Evolutionary conservation across 2,113 vertebrate species (phyloP).

Genomic region (Gavialis gangeticus): DNA sequence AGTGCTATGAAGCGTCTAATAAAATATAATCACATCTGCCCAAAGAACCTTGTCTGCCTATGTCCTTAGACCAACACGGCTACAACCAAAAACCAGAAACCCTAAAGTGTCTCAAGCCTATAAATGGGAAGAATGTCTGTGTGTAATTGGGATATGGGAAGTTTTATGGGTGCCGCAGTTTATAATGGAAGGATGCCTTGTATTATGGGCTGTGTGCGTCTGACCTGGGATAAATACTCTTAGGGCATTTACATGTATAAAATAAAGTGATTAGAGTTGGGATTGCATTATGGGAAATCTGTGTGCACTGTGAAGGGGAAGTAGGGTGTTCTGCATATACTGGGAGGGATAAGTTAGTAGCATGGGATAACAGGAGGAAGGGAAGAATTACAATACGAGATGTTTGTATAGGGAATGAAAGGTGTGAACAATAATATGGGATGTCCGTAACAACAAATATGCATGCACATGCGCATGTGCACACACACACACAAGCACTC

Average conservation of each 20-base stretch:
- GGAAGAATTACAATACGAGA: background rate
- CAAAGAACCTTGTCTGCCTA: too few relatives aligned
- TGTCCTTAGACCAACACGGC: too few relatives aligned
- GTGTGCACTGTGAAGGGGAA: rapidly evolving
- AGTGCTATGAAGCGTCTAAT: background rate
- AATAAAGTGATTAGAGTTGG: background rate
- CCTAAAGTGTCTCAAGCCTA: too few relatives aligned
- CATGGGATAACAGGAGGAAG: rapidly evolving
- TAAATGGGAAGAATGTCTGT: rapidly evolving
- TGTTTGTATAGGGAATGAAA: background rate
- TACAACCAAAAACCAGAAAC: too few relatives aligned
- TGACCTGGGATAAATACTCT: rapidly evolving
- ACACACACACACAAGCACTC: background rate
- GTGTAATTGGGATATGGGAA: rapidly evolving
- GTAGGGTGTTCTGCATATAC: background rate
- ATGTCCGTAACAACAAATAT: background rate
- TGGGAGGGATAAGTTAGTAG: background rate
- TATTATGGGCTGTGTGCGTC: rapidly evolving
- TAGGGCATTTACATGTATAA: rapidly evolving
- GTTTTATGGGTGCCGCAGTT: background rate
- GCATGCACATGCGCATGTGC: background rate
- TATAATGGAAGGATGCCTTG: background rate
- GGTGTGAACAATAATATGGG: background rate
- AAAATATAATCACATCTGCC: too few relatives aligned
- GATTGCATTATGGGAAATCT: background rate